Conservation (phyloP, 2,113 vertebrate species). For the Acrocephalus arundinaceus region DNA sequence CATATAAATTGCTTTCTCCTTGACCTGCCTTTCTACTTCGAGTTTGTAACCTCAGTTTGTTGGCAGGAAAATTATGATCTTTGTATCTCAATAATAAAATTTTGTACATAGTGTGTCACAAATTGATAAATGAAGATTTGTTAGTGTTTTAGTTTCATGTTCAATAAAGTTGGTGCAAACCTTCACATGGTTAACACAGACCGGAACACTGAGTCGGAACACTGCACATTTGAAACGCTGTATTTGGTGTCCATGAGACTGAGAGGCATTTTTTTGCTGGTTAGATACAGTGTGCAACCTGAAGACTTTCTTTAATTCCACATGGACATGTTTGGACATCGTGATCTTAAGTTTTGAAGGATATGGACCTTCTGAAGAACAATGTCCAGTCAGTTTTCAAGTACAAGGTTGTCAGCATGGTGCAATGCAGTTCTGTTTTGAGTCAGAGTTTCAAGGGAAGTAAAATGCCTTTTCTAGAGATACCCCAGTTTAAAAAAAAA, state of each 20-base stretch:
- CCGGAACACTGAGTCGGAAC: background rate
- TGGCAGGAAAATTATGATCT: background rate
- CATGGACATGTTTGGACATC: background rate
- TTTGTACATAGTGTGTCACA: background rate
- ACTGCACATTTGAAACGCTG: accelerated
- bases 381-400: background rate
- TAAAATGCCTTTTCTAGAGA: background rate
- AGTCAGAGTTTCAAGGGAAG: background rate
- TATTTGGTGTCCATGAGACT: background rate
- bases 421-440: background rate
- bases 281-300: background rate
- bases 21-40: background rate
- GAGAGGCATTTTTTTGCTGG: background rate
- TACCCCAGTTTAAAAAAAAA: background rate
- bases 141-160: background rate
- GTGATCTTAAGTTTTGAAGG: background rate
- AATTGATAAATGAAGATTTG: background rate
- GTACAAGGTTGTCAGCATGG: background rate
- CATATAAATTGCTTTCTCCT: background rate
- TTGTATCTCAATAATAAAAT: background rate
- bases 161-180: background rate
- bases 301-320: background rate
- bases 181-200: background rate
- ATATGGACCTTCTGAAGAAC: background rate
- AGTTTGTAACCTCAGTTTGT: background rate